phyloP scores from a whole-genome alignment of 2,888 invertebrate species.

The Zelleria hepariella region DNA sequence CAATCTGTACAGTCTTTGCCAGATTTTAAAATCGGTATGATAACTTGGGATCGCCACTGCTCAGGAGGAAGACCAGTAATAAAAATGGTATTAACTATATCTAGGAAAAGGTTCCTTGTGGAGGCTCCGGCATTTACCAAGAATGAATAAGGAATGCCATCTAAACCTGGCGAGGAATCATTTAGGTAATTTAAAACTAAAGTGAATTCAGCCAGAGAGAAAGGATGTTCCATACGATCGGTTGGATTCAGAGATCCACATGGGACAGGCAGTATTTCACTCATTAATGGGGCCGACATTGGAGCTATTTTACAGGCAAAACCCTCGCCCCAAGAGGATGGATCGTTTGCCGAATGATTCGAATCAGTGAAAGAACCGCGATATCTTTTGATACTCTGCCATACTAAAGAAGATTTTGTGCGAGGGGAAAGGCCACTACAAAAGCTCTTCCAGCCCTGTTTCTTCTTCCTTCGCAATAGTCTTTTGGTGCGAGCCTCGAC shows the following conservation, averaged over 20 bases:
- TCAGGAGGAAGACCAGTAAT: slow-evolving; percentile 3
- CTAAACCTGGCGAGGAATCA: slow-evolving; percentile 13
- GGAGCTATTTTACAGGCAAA: slow-evolving; percentile 4
- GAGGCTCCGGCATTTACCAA: slow-evolving; percentile 1
- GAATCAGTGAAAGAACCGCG: background rate
- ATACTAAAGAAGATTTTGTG: background rate
- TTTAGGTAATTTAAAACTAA: slow-evolving; percentile 5
- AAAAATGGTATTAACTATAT: slow-evolving; percentile 9
- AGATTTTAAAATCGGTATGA: slow-evolving; percentile 8
- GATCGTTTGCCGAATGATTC: background rate
- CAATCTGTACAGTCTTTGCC: slow-evolving; percentile 7
- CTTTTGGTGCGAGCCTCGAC: slow-evolving; percentile 6
- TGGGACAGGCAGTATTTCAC: background rate
- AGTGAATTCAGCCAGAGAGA: slow-evolving; percentile 11
- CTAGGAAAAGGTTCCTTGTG: background rate
- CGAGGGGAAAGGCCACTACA: slow-evolving; percentile 11
- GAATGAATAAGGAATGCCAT: slow-evolving; percentile 16
- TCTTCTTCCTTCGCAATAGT: slow-evolving; percentile 9
- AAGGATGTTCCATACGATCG: slow-evolving; percentile 4
- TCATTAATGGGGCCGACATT: background rate
- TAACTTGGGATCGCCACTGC: slow-evolving; percentile 11
- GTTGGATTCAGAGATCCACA: too few relatives aligned
- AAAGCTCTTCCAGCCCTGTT: slow-evolving; percentile 9
- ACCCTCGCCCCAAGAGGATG: background rate
- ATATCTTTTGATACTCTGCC: background rate